Conservation (phyloP, 2,113 vertebrate genomes). For the Pelecanus crispus region DNA sequence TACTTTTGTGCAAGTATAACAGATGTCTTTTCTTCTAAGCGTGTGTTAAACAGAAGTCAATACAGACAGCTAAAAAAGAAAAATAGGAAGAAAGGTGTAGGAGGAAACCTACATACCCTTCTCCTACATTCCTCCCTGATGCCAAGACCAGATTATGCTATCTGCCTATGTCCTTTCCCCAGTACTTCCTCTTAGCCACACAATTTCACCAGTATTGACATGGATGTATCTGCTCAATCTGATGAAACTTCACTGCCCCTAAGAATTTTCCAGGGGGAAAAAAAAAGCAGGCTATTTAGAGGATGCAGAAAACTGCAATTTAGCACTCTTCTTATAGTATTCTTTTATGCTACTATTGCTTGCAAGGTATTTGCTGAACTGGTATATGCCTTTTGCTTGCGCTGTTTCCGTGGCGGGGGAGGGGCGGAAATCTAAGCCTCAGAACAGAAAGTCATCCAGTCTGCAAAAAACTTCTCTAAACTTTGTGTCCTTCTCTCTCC, state of each 20-base stretch:
- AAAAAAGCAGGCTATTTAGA: neutral
- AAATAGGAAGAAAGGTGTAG: neutral
- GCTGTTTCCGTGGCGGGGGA: neutral
- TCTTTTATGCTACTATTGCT: neutral
- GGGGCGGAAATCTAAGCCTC: neutral
- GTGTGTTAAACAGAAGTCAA: neutral
- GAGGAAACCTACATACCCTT: neutral
- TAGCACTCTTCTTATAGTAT: neutral
- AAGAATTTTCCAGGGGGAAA: neutral
- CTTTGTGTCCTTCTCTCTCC: neutral
- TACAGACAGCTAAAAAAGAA: neutral
- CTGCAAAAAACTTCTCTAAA: neutral
- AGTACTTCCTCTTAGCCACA: neutral
- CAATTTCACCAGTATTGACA: neutral
- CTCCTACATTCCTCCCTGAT: neutral
- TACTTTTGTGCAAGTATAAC: neutral
- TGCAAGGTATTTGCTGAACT: neutral
- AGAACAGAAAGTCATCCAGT: neutral
- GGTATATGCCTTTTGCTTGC: neutral
- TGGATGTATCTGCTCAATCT: neutral
- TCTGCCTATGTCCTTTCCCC: neutral
- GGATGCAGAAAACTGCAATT: neutral
- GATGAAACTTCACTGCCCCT: neutral
- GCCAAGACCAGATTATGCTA: neutral
- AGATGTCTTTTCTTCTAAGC: neutral